phyloP scores from a whole-genome alignment of 2,797 vertebrate species.

The Myotis planiceps region DNA sequence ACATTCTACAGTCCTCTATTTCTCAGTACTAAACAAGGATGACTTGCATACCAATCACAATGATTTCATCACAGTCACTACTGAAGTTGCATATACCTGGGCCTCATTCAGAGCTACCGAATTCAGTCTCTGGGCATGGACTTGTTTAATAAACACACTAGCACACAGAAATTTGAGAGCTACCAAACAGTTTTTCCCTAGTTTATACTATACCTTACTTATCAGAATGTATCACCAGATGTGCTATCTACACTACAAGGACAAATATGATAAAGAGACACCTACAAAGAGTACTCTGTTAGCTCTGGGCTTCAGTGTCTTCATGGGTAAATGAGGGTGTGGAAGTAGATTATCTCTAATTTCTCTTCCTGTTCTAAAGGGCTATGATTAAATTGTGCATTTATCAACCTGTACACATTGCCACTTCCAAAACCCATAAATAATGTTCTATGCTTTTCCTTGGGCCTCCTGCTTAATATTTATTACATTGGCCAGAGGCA shows the following conservation, averaged over 20 bases:
- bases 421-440: slow-evolving; percentile 46
- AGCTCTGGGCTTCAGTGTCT: neutral
- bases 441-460: neutral
- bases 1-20: neutral
- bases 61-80: neutral
- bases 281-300: neutral
- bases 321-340: neutral
- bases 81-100: neutral
- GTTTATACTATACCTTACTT: neutral
- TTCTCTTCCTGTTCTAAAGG: neutral
- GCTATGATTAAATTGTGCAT: neutral
- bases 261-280: neutral
- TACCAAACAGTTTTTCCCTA: neutral
- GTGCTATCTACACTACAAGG: neutral
- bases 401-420: neutral
- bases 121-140: neutral
- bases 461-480: slow-evolving; percentile 4
- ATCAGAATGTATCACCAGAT: neutral
- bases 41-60: neutral
- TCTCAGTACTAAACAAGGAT: neutral
- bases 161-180: neutral
- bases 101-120: neutral
- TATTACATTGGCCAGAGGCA: neutral
- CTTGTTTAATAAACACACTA: neutral
- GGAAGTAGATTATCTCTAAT: neutral